A percentile compares a stretch with the other conserved stretches of the same genome.
Evolutionary conservation across 2,888 invertebrate genomes (phyloP).

Genomic region (Tromatobia lineatoria): DNA sequence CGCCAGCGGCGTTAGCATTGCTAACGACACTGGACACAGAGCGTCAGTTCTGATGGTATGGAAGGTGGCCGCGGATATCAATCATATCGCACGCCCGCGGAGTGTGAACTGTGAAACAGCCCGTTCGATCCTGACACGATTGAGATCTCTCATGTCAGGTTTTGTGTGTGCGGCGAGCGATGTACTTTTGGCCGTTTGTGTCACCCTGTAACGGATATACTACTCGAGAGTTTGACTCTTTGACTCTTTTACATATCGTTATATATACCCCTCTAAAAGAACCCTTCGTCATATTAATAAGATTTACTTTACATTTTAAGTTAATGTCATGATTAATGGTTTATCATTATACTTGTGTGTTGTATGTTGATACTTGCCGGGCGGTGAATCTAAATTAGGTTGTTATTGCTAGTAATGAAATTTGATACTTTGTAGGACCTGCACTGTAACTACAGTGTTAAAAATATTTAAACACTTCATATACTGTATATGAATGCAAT

Average conservation of each 20-base stretch:
- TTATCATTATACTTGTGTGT: background rate
- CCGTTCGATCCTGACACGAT: constrained; percentile 59
- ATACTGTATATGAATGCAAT: too few species aligned
- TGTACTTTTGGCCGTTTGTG: constrained; percentile 33
- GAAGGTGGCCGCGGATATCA: constrained; percentile 57
- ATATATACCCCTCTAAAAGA: constrained; percentile 15
- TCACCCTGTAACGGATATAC: constrained; percentile 40
- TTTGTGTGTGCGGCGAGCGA: constrained; percentile 29
- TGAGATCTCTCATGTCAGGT: constrained; percentile 55
- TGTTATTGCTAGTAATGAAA: background rate
- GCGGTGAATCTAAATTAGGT: background rate
- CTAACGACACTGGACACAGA: constrained; percentile 71
- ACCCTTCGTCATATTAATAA: background rate
- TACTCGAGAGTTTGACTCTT: background rate
- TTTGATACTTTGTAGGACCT: background rate
- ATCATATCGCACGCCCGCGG: constrained; percentile 58
- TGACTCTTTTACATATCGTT: constrained; percentile 37
- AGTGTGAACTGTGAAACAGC: constrained; percentile 62
- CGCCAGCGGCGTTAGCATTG: constrained; percentile 52
- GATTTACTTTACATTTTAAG: background rate
- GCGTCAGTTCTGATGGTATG: background rate
- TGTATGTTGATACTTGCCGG: background rate
- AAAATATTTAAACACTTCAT: too few species aligned
- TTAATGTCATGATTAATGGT: background rate
- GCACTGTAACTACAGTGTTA: too few species aligned